Percentiles rank a stretch among this genome's conserved stretches.
phyloP scores from a whole-genome alignment of 2,797 vertebrate species.

The Lerista edwardsae region DNA sequence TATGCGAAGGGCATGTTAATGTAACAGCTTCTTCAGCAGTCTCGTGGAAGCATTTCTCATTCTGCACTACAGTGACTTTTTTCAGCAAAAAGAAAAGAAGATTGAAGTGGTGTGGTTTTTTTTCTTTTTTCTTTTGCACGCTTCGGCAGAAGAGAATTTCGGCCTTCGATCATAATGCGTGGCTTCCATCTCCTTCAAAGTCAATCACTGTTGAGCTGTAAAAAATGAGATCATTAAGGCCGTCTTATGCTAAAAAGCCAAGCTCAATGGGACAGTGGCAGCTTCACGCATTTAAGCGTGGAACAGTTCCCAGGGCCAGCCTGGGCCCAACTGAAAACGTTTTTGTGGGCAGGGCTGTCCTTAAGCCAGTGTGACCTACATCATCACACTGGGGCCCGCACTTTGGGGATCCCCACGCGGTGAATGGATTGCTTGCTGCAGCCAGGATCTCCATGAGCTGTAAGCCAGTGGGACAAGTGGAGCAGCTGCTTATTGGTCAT shows the following conservation, averaged over 20 bases:
- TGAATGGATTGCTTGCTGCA: too few relatives aligned
- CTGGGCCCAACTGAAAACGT: too few relatives aligned
- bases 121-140: slow-evolving; percentile 3
- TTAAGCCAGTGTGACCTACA: too few relatives aligned
- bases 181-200: slow-evolving; percentile 51
- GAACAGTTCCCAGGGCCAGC: too few relatives aligned
- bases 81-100: not conserved
- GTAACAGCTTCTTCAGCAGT: slow-evolving; percentile 58
- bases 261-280: not conserved
- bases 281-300: not conserved
- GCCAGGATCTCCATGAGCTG: too few relatives aligned
- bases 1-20: slow-evolving; percentile 19
- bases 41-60: not conserved
- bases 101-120: not conserved
- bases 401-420: too few relatives aligned
- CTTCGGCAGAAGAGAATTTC: slow-evolving; percentile 38
- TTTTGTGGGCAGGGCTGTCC: too few relatives aligned
- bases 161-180: slow-evolving; percentile 50
- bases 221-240: too few relatives aligned
- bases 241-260: not conserved
- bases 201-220: slow-evolving; percentile 18
- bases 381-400: too few relatives aligned
- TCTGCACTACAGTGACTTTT: not conserved
- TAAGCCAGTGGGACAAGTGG: too few relatives aligned
- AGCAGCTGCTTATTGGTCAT: too few relatives aligned